These are phyloP conservation scores for Salvelinus fontinalis DNA, from an alignment of 2,113 vertebrate genomes.

Conservation along the genomic window DNA sequence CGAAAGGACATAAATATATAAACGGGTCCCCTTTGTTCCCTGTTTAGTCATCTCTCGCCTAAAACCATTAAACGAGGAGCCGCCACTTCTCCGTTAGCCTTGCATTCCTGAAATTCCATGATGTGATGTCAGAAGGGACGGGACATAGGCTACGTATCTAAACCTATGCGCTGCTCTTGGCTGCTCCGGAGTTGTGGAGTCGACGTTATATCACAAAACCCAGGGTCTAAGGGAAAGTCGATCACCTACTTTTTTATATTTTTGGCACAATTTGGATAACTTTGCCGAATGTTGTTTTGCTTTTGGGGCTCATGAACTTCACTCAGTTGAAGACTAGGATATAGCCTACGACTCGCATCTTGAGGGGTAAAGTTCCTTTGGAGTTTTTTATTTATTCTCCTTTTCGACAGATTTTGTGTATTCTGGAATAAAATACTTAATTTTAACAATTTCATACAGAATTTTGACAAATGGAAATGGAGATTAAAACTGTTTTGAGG, in stretches of 20 bases:
- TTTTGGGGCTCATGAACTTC: neutral
- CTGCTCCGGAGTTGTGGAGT: slow-evolving; percentile 55
- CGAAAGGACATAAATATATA: slow-evolving; percentile 40
- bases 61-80: slow-evolving; percentile 69
- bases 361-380: slow-evolving; percentile 1
- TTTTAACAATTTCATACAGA: neutral
- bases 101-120: slow-evolving; percentile 72
- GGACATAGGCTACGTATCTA: slow-evolving; percentile 43
- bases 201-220: slow-evolving; percentile 52
- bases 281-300: slow-evolving; percentile 3
- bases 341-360: neutral
- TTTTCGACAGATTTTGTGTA: neutral
- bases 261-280: neutral
- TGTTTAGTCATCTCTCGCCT: slow-evolving; percentile 65
- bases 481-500: neutral
- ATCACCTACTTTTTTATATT: slow-evolving; percentile 22
- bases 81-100: slow-evolving; percentile 68
- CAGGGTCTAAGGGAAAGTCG: slow-evolving; percentile 32
- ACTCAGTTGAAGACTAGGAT: neutral
- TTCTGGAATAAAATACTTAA: neutral
- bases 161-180: slow-evolving; percentile 27
- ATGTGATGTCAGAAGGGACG: slow-evolving; percentile 73
- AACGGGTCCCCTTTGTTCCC: slow-evolving; percentile 58
- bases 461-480: neutral
- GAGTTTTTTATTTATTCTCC: slow-evolving; percentile 19